A percentile compares a stretch with the other conserved stretches of the same genome.
Conservation (phyloP, 2,797 vertebrate species). For the Sus cebifrons region DNA sequence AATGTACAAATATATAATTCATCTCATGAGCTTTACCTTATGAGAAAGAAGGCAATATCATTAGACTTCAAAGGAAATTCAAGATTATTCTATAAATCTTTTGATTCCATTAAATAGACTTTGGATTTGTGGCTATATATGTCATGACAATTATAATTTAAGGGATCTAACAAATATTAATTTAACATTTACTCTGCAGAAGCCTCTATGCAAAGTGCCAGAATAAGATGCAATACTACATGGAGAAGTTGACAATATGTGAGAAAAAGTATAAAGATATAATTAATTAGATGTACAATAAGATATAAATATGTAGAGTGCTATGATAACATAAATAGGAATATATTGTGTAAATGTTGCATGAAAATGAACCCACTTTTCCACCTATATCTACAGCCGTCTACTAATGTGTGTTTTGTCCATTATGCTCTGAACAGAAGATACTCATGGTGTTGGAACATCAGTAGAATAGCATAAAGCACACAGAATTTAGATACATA, state of each 20-base stretch:
- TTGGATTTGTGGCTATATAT: neutral
- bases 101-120: neutral
- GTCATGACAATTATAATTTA: neutral
- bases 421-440: neutral
- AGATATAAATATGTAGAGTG: neutral
- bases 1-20: neutral
- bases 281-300: neutral
- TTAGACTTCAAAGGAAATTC: conserved; percentile 6
- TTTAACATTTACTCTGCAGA: neutral
- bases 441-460: neutral
- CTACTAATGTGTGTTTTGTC: neutral
- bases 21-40: neutral
- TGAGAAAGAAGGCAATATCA: neutral
- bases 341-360: neutral
- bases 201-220: neutral
- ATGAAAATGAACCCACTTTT: neutral
- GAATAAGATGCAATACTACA: neutral
- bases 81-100: neutral
- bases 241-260: neutral
- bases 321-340: neutral
- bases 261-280: neutral
- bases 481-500: neutral
- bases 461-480: neutral
- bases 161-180: neutral
- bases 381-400: neutral